A percentile compares a stretch with the other conserved stretches of the same genome.
phyloP scores from a whole-genome alignment of 35 echinoderm and acorn worm species.

The Anneissia japonica region DNA sequence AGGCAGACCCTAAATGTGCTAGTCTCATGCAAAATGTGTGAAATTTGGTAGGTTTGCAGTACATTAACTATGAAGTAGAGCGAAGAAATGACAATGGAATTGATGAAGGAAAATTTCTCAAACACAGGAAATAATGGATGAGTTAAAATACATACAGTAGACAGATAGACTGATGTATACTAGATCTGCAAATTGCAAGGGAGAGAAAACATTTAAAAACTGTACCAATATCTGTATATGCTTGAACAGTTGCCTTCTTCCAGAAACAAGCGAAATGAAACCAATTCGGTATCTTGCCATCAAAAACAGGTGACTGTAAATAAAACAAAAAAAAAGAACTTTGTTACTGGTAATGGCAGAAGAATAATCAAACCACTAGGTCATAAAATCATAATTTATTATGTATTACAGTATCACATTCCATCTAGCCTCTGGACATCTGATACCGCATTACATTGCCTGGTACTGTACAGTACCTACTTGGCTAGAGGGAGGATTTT shows the following conservation, averaged over 20 bases:
- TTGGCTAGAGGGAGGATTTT: too few species aligned
- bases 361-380: too few species aligned
- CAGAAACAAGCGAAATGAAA: constrained; percentile 84
- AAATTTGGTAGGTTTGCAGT: not conserved
- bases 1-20: too few species aligned
- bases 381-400: too few species aligned
- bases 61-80: not conserved
- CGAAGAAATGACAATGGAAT: not conserved
- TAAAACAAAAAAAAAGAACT: too few species aligned
- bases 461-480: too few species aligned
- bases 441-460: too few species aligned
- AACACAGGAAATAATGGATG: not conserved
- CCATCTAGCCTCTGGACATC: too few species aligned
- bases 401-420: too few species aligned
- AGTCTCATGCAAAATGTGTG: too few species aligned
- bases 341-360: too few species aligned
- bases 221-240: constrained; percentile 68
- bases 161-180: not conserved
- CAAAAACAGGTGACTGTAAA: constrained; percentile 87
- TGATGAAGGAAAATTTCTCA: not conserved
- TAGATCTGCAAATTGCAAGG: not conserved
- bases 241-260: constrained; percentile 33
- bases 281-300: constrained; percentile 94
- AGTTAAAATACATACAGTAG: not conserved
- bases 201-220: not conserved